Conservation (phyloP, 2,797 vertebrate species). For the Enteromius afrohamiltoni region DNA sequence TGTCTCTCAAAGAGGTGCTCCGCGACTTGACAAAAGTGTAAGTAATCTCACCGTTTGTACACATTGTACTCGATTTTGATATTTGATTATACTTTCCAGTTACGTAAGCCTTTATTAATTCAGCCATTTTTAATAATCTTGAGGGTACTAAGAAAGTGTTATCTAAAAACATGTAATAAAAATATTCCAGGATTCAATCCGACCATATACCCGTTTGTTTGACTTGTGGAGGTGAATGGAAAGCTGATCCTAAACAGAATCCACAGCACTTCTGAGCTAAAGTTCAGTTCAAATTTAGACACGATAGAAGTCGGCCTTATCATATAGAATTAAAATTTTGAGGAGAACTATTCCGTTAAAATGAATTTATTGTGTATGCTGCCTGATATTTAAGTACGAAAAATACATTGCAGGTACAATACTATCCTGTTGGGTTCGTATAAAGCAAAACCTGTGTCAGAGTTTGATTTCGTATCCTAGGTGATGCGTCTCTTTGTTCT, state of each 20-base stretch:
- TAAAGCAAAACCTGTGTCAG: not conserved
- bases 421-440: not conserved
- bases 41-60: not conserved
- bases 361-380: not conserved
- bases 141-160: not conserved
- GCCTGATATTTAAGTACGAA: not conserved
- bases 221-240: not conserved
- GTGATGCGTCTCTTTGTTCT: conserved; percentile 21
- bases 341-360: not conserved
- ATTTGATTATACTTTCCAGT: not conserved
- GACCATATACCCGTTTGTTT: not conserved
- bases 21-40: conserved; percentile 2
- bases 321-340: not conserved
- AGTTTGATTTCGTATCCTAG: not conserved
- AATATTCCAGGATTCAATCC: not conserved
- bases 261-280: not conserved
- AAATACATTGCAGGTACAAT: not conserved
- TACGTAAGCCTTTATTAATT: not conserved
- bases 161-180: not conserved
- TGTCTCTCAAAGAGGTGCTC: not conserved
- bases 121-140: not conserved
- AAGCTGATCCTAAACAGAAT: not conserved
- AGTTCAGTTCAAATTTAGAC: not conserved
- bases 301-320: not conserved
- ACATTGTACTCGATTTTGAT: not conserved